Conservation (phyloP, 2,113 vertebrate genomes). For the Dromiciops gliroides region DNA sequence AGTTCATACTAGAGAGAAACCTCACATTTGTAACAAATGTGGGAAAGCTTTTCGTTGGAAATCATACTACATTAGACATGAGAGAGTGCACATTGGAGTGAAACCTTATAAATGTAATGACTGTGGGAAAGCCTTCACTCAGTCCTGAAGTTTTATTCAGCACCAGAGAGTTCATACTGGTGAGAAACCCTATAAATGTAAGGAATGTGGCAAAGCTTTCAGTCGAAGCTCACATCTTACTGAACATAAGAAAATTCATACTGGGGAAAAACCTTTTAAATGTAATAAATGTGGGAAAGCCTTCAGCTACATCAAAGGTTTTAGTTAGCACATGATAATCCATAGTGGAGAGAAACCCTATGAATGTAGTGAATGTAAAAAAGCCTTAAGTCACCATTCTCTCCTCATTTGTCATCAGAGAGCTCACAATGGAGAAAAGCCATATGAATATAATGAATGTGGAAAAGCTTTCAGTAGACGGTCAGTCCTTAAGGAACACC, state of each 20-base stretch:
- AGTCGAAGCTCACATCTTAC: conserved; percentile 60
- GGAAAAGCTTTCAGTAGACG: conserved; percentile 61
- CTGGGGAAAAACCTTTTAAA: conserved; percentile 56
- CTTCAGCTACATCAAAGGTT: conserved; percentile 54
- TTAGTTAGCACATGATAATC: conserved; percentile 52
- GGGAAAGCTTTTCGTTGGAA: conserved; percentile 38
- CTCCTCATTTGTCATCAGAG: conserved; percentile 63
- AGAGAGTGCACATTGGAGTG: conserved; percentile 32
- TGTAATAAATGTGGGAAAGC: conserved; percentile 65
- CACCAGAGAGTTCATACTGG: conserved; percentile 66
- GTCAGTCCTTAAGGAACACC: conserved; percentile 50
- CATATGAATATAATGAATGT: conserved; percentile 41
- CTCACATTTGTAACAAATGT: conserved; percentile 61
- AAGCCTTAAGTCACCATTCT: conserved; percentile 62
- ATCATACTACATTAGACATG: conserved; percentile 46
- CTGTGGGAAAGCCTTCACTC: conserved; percentile 68
- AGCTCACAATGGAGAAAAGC: conserved; percentile 64
- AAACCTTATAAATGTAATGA: conserved; percentile 34
- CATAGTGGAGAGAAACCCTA: conserved; percentile 69
- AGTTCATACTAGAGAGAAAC: conserved; percentile 58
- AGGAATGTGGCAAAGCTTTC: conserved; percentile 63
- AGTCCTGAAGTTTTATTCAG: conserved; percentile 49
- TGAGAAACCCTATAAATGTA: conserved; percentile 58
- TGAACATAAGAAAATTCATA: conserved; percentile 62
- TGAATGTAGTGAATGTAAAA: conserved; percentile 55